Percentiles rank a stretch among this genome's conserved stretches.
Evolutionary conservation across 1,140 invertebrate species (phyloP).

Genomic region (Drosophila obscura): DNA sequence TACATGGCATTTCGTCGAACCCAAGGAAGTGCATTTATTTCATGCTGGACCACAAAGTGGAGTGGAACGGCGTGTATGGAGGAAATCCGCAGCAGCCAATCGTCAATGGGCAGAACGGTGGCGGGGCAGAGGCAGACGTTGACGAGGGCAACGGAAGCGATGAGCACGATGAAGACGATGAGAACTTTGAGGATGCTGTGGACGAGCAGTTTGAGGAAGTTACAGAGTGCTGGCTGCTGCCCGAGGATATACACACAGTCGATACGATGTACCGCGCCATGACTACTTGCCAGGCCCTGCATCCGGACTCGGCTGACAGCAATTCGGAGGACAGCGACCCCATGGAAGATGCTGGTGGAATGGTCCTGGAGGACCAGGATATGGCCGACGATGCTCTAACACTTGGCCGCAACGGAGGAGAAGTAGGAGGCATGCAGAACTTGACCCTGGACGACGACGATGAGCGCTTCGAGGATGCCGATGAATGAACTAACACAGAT

Average conservation of each 20-base stretch:
- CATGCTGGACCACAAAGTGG: conserved; percentile 77
- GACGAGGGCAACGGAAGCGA: conserved; percentile 69
- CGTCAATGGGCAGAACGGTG: conserved; percentile 59
- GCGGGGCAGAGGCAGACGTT: conserved; percentile 34
- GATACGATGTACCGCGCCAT: conserved; percentile 78
- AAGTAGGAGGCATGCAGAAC: conserved; percentile 68
- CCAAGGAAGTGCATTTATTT: conserved; percentile 81
- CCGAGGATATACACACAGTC: conserved; percentile 71
- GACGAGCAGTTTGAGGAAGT: conserved; percentile 67
- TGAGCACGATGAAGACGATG: conserved; percentile 65
- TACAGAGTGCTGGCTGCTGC: conserved; percentile 79
- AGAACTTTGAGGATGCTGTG: conserved; percentile 70
- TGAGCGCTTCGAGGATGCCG: conserved; percentile 79
- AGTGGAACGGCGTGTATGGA: conserved; percentile 73
- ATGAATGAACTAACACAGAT: conserved; percentile 60
- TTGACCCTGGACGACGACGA: conserved; percentile 75
- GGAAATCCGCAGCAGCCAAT: conserved; percentile 27
- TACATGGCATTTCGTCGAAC: conserved; percentile 74
- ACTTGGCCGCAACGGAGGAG: conserved; percentile 59
- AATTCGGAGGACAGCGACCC: conserved; percentile 76
- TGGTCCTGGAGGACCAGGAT: conserved; percentile 62
- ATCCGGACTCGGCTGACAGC: conserved; percentile 80
- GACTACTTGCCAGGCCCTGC: conserved; percentile 78
- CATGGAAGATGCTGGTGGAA: conserved; percentile 66
- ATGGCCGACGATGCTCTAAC: conserved; percentile 63